Evolutionary conservation across 1,140 invertebrate species (phyloP).

Genomic region (Papilio polytes): DNA sequence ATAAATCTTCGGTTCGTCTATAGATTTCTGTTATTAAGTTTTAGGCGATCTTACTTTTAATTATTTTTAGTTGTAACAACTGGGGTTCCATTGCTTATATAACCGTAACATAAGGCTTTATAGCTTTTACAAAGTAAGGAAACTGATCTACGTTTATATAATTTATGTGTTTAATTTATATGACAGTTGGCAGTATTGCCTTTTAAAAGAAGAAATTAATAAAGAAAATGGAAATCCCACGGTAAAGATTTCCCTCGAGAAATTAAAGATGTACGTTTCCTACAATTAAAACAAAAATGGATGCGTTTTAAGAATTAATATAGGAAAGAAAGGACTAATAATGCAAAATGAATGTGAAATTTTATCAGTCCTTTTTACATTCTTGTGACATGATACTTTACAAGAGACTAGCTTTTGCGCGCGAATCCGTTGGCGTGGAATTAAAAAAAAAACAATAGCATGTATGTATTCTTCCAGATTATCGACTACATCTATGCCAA

Average conservation of each 20-base stretch:
- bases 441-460: no score
- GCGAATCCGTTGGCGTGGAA: no score
- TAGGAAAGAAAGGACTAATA: background rate
- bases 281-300: slow-evolving; percentile 8
- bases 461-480: no score
- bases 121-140: background rate
- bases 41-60: no score
- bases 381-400: background rate
- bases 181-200: background rate
- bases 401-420: no score
- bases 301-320: background rate
- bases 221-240: slow-evolving; percentile 11
- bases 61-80: no score
- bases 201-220: slow-evolving; percentile 17
- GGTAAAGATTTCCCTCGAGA: slow-evolving; percentile 18
- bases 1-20: no score
- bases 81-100: no score
- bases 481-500: no score
- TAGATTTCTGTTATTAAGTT: no score
- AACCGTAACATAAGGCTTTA: no score
- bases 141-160: background rate
- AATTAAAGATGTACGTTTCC: slow-evolving; percentile 8
- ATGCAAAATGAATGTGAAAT: background rate
- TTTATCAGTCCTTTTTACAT: background rate
- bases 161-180: background rate